A percentile compares a stretch with the other conserved stretches of the same genome.
phyloP scores from a whole-genome alignment of 2,113 vertebrate species.

The Crotalus helleri region DNA sequence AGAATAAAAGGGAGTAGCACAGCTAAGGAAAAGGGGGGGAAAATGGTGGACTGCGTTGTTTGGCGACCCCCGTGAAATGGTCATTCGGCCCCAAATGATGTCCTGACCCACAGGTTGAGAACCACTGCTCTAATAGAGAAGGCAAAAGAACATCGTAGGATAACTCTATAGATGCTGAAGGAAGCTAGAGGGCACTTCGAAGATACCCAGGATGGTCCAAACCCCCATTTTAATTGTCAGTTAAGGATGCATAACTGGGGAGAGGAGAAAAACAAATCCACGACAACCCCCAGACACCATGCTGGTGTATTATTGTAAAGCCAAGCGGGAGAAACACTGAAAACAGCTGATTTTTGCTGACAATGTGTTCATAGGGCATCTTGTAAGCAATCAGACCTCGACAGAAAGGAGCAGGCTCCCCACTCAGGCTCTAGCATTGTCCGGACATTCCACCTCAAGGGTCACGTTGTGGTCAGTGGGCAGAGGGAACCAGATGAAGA shows the following conservation, averaged over 20 bases:
- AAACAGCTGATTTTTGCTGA: conserved; percentile 95
- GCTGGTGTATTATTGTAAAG: conserved; percentile 86
- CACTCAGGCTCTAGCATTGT: conserved; percentile 65
- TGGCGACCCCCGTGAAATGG: too few relatives aligned
- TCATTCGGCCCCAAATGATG: too few relatives aligned
- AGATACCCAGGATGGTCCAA: conserved; percentile 74
- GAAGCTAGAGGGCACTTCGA: conserved; percentile 85
- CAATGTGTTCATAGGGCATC: conserved; percentile 84
- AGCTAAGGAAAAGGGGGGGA: too few relatives aligned
- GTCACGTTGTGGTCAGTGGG: conserved; percentile 72
- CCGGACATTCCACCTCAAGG: conserved; percentile 75
- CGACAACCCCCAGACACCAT: conserved; percentile 85
- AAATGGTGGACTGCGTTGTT: too few relatives aligned
- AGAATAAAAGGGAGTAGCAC: too few relatives aligned
- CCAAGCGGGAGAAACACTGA: conserved; percentile 77
- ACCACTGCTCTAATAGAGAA: conserved; percentile 73
- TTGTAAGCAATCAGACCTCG: conserved; percentile 86
- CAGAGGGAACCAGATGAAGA: not conserved
- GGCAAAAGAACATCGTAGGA: conserved; percentile 84
- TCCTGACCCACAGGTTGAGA: too few relatives aligned
- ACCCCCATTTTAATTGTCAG: conserved; percentile 93
- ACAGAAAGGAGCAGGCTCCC: conserved; percentile 68
- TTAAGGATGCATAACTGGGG: conserved; percentile 89
- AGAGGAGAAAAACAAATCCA: conserved; percentile 72
- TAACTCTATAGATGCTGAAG: conserved; percentile 77